Evolutionary conservation across 2,113 vertebrate genomes (phyloP).

Genomic region (Tangachromis dhanisi): DNA sequence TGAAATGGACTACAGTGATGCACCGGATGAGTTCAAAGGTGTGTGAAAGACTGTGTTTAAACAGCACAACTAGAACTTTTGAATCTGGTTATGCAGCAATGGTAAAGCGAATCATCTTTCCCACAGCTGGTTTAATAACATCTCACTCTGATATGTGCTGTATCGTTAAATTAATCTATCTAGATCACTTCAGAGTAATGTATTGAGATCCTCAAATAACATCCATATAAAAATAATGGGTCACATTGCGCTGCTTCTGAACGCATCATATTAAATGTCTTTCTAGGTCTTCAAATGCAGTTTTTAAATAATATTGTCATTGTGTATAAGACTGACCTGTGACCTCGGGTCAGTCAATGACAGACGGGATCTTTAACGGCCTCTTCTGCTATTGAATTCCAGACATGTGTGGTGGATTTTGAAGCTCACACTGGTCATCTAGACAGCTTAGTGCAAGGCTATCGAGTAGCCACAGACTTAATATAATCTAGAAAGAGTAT

Average conservation of each 20-base stretch:
- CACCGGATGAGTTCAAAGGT: slow-evolving; percentile 98
- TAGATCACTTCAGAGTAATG: not conserved
- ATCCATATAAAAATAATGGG: not conserved
- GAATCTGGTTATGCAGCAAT: not conserved
- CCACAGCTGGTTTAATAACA: not conserved
- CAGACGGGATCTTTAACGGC: not conserved
- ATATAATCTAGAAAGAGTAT: slow-evolving; percentile 58
- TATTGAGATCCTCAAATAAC: not conserved
- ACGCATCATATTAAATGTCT: not conserved
- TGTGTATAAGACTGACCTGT: not conserved
- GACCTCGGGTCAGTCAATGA: slow-evolving; percentile 11
- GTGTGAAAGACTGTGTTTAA: not conserved
- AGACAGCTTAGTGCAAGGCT: slow-evolving; percentile 43
- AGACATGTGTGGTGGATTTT: slow-evolving; percentile 52
- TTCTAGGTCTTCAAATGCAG: not conserved
- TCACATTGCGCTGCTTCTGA: not conserved
- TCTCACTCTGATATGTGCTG: not conserved
- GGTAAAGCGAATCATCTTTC: not conserved
- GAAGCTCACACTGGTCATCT: slow-evolving; percentile 45
- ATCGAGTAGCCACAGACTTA: slow-evolving; percentile 55
- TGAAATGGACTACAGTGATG: slow-evolving; percentile 97
- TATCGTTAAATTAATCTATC: not conserved
- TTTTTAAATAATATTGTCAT: not conserved
- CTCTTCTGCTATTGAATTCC: slow-evolving; percentile 25
- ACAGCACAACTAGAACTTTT: not conserved